These are phyloP conservation scores for Rhinichthys klamathensis DNA, from an alignment of 2,113 vertebrate species.

Conservation along the genomic window DNA sequence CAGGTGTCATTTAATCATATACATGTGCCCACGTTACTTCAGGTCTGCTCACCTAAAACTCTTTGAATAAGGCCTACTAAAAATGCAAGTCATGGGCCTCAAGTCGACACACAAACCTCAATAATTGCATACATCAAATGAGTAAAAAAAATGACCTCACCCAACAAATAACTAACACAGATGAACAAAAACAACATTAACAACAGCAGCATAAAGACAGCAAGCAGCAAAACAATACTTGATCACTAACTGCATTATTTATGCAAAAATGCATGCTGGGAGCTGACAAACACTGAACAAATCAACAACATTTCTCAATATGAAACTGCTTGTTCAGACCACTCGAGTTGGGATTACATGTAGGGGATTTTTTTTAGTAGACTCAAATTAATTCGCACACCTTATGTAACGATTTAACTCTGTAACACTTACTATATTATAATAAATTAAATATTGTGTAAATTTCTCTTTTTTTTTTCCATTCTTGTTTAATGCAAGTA, in stretches of 20 bases:
- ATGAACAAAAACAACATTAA: neutral
- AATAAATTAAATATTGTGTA: no score
- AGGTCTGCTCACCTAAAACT: neutral
- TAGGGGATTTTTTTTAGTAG: neutral
- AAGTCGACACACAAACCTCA: neutral
- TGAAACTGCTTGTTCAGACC: neutral
- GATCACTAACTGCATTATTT: neutral
- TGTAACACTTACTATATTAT: no score
- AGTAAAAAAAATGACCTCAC: neutral
- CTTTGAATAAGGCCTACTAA: neutral
- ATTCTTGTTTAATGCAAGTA: no score
- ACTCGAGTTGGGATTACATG: neutral
- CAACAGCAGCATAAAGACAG: neutral
- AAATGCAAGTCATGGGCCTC: neutral
- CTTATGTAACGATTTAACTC: neutral
- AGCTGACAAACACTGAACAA: constrained; percentile 1
- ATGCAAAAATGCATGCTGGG: neutral
- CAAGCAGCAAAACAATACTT: neutral
- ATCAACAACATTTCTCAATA: neutral
- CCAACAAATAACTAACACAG: neutral
- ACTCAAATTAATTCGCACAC: neutral
- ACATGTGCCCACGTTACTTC: neutral
- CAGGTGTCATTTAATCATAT: constrained; percentile 1
- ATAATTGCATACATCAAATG: neutral
- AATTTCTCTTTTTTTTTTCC: no score